Base-by-base conservation (phyloP, 2,113 vertebrate species). In the Colinus virginianus region DNA sequence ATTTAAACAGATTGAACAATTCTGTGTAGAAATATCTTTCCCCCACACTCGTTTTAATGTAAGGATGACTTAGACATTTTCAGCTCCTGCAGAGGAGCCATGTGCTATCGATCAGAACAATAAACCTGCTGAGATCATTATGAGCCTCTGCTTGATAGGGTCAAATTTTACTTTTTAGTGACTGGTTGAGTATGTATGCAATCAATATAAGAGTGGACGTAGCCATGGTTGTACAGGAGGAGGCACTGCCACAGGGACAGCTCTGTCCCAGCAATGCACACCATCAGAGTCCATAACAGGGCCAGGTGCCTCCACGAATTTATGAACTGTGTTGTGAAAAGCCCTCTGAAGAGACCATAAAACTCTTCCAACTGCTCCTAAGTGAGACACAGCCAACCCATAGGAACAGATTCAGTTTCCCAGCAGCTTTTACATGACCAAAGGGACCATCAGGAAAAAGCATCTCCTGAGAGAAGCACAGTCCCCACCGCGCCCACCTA, bases 11-110 rank as follows among this genome's bases (percentile, higher is more conserved):
- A 51, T 32, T 59, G 71, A 88, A 36, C 15, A 11, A 51, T 88
- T 91, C 51, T 87, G n/a, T 26, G 11, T 13, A 15, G 63, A 92
- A 94, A 93, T 58, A 43, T 69, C 67, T 83, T 88, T 59, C 63
- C 25, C 43, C 7, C 4, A 14, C 32, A 21, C 28, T 85, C 67
- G 12, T 67, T 85, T 79, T 76, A 63, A 63, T 59, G 32, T 14
- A 36, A 49, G 15, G 14, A 87, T 43, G 45, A 32, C 42, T 79
- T 40, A 28, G 10, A 1, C 40, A 11, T 77, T 93, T 85, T 83
- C 68, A 45, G 49, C 42, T 91, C 64, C 61, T 74, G 12, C 4
- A 2, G 28, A 55, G 38, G 56, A 93, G 56, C 34, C 42, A 13
- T 14, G 9, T 63, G 22, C 12, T 25, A 77, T 30, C 11, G 4